Evolutionary conservation across 1,140 invertebrate genomes (phyloP).

Genomic region (Dufourea novaeangliae): DNA sequence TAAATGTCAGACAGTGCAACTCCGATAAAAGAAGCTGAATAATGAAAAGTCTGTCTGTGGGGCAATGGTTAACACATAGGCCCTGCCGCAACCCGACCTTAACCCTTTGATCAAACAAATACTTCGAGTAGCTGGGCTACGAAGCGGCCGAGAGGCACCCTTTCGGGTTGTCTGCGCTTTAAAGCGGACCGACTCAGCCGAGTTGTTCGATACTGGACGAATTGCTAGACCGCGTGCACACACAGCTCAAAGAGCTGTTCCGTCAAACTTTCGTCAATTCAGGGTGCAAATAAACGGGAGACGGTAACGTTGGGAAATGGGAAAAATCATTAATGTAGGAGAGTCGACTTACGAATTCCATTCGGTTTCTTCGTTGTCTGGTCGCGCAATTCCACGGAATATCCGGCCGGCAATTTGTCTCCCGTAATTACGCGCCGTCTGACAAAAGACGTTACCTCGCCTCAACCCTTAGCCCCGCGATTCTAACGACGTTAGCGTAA

Average conservation of each 20-base stretch:
- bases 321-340: background rate
- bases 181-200: slow-evolving; percentile 46
- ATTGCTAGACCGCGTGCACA: background rate
- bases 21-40: slow-evolving; percentile 35
- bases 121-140: slow-evolving; percentile 30
- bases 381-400: background rate
- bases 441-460: background rate
- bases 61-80: background rate
- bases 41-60: slow-evolving; percentile 5
- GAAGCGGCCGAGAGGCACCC: background rate
- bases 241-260: no score
- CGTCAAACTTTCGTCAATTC: no score
- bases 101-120: slow-evolving; percentile 53
- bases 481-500: slow-evolving; percentile 1
- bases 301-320: background rate
- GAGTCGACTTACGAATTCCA: background rate
- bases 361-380: background rate
- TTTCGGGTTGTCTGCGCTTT: slow-evolving; percentile 37
- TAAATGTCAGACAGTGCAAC: background rate
- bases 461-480: background rate
- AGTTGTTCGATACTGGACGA: slow-evolving; percentile 9
- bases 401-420: slow-evolving; percentile 1
- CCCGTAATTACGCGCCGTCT: background rate
- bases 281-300: no score
- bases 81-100: slow-evolving; percentile 41